Percentiles rank a stretch among this genome's conserved stretches.
Evolutionary conservation across 2,888 invertebrate species (phyloP).

Genomic region (Eristalinus sepulchralis): DNA sequence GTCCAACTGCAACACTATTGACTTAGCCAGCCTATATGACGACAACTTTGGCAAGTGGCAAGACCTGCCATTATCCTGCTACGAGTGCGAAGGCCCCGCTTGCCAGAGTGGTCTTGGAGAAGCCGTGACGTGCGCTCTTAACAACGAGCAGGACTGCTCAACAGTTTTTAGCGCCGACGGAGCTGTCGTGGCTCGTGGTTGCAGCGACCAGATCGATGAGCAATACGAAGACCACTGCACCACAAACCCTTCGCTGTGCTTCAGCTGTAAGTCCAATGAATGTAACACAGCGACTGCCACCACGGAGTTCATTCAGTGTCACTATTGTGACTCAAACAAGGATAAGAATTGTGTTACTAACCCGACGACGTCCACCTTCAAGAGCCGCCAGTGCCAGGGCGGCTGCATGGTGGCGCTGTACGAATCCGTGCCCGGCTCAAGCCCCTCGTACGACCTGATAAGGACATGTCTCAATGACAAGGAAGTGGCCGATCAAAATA

Average conservation of each 20-base stretch:
- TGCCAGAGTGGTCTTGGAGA: slow-evolving; percentile 63
- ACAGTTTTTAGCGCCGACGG: slow-evolving; percentile 75
- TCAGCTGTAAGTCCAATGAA: slow-evolving; percentile 77
- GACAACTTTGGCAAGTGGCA: slow-evolving; percentile 79
- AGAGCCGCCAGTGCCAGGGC: slow-evolving; percentile 76
- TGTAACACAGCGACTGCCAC: slow-evolving; percentile 75
- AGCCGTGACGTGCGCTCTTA: slow-evolving; percentile 72
- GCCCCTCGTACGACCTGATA: slow-evolving; percentile 74
- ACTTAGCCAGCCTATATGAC: slow-evolving; percentile 73
- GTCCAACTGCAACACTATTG: slow-evolving; percentile 75
- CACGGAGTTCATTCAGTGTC: slow-evolving; percentile 74
- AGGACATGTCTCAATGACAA: slow-evolving; percentile 78
- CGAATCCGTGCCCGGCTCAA: slow-evolving; percentile 71
- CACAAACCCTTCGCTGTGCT: slow-evolving; percentile 73
- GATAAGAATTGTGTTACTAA: slow-evolving; percentile 74
- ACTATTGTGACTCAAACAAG: slow-evolving; percentile 76
- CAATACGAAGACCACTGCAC: slow-evolving; percentile 73
- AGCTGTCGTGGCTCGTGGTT: slow-evolving; percentile 75
- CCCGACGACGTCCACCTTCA: slow-evolving; percentile 67
- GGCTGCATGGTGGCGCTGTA: slow-evolving; percentile 78
- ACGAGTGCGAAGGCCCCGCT: slow-evolving; percentile 72
- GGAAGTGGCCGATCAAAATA: slow-evolving; percentile 74
- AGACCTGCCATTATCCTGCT: slow-evolving; percentile 77
- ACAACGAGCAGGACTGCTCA: slow-evolving; percentile 78
- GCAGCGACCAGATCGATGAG: slow-evolving; percentile 74